Conservation (phyloP, 2,113 vertebrate genomes). For the Benitochromis conjunctus region DNA sequence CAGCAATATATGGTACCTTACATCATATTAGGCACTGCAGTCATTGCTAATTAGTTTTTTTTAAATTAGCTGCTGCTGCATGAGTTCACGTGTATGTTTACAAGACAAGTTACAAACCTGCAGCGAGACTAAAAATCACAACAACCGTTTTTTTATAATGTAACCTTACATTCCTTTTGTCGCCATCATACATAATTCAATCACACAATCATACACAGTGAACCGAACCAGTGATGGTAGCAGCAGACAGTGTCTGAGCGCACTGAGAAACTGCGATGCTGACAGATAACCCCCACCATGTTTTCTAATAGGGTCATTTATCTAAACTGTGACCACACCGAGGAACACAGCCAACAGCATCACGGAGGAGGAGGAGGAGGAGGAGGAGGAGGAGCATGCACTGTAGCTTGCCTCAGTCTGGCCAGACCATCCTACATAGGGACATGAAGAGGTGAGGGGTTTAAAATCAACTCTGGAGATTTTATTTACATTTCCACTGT, state of each 20-base stretch:
- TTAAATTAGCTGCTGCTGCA: not conserved
- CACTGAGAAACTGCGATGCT: slow-evolving; percentile 30
- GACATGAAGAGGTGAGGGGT: not conserved
- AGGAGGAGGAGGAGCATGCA: not conserved
- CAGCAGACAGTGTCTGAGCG: slow-evolving; percentile 38
- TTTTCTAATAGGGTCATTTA: slow-evolving; percentile 67
- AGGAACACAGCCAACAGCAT: slow-evolving; percentile 1
- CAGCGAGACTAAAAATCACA: not conserved
- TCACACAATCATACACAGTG: slow-evolving; percentile 5
- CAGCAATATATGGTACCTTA: not conserved
- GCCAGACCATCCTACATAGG: not conserved
- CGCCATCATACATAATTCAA: slow-evolving; percentile 42
- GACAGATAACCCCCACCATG: slow-evolving; percentile 61
- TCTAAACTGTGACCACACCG: slow-evolving; percentile 58
- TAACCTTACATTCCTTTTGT: not conserved
- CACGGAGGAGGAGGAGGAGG: not conserved
- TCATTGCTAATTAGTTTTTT: not conserved
- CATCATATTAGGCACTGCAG: not conserved
- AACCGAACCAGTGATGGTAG: slow-evolving; percentile 16
- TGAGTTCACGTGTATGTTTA: not conserved
- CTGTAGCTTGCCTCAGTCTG: not conserved
- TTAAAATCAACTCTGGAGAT: not conserved
- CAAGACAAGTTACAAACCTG: not conserved
- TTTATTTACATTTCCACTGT: not conserved
- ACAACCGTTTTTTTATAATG: not conserved